Evolutionary conservation across 2,888 invertebrate species (phyloP).

Genomic region (Mantis religiosa): DNA sequence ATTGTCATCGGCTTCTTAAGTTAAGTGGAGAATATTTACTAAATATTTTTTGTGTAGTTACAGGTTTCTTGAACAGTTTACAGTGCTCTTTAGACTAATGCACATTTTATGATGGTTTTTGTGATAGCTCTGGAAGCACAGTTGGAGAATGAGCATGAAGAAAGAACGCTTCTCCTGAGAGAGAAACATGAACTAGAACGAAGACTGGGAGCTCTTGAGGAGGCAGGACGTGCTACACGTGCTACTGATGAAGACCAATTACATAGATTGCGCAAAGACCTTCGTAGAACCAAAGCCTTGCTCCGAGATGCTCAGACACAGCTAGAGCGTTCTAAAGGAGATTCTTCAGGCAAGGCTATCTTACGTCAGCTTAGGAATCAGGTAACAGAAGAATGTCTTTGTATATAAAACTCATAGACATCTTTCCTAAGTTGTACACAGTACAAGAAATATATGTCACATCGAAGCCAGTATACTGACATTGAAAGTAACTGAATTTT

Average conservation of each 20-base stretch:
- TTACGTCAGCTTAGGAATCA: slow-evolving; percentile 75
- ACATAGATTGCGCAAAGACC: slow-evolving; percentile 74
- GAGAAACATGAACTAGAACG: slow-evolving; percentile 91
- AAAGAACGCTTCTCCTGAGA: slow-evolving; percentile 76
- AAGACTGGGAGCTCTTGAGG: slow-evolving; percentile 72
- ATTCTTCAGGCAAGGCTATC: slow-evolving; percentile 74
- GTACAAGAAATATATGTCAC: too few species aligned
- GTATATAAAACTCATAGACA: background rate
- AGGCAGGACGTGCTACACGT: slow-evolving; percentile 64
- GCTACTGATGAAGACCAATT: slow-evolving; percentile 69
- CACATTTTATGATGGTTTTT: background rate
- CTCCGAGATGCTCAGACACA: slow-evolving; percentile 89
- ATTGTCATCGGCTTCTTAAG: too few species aligned
- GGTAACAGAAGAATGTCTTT: slow-evolving; percentile 38
- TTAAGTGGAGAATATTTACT: too few species aligned
- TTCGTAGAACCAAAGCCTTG: slow-evolving; percentile 84
- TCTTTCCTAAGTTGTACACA: background rate
- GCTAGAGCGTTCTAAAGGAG: slow-evolving; percentile 82
- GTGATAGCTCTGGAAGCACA: slow-evolving; percentile 77
- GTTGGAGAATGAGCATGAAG: slow-evolving; percentile 89
- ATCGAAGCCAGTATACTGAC: too few species aligned
- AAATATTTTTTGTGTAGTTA: too few species aligned
- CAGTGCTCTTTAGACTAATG: too few species aligned
- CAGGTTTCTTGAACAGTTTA: too few species aligned
- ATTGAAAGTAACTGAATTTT: too few species aligned